phyloP scores from a whole-genome alignment of 2,113 vertebrate genomes.

The Thryonomys swinderianus region DNA sequence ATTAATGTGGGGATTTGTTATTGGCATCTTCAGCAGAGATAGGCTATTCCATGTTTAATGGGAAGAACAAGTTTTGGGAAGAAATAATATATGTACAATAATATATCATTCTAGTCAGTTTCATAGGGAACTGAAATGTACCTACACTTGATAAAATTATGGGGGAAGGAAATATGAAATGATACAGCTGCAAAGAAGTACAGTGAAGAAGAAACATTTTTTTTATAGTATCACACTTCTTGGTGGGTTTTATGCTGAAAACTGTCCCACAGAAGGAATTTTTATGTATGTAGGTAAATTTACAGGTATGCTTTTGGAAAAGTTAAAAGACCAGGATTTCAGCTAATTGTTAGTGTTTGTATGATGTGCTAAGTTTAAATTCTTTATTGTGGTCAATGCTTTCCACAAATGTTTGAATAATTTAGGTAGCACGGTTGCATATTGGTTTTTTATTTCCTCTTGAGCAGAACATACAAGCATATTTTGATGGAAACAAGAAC shows the following conservation, averaged over 20 bases:
- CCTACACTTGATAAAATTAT: conserved; percentile 37
- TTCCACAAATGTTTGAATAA: conserved; percentile 76
- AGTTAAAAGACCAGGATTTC: neutral
- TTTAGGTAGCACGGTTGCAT: conserved; percentile 75
- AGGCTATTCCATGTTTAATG: neutral
- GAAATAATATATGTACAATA: neutral
- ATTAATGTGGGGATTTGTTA: conserved; percentile 1
- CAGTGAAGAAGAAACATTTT: neutral
- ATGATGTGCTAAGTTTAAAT: neutral
- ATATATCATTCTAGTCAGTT: neutral
- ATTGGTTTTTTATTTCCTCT: conserved; percentile 74
- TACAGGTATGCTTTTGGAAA: conserved; percentile 30
- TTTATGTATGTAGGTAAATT: neutral
- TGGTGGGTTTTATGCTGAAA: neutral
- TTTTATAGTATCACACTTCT: neutral
- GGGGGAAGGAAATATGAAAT: neutral
- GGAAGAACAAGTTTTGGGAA: neutral
- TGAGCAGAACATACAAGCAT: conserved; percentile 73
- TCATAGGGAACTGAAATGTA: neutral
- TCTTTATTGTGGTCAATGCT: conserved; percentile 54
- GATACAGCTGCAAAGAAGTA: neutral
- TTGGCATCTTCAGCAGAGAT: neutral
- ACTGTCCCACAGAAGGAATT: neutral
- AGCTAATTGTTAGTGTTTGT: neutral
- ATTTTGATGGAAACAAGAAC: conserved; percentile 77